A percentile compares a stretch with the other conserved stretches of the same genome.
Conservation (phyloP, 2,797 vertebrate genomes). For the Anomalospiza imberbis region DNA sequence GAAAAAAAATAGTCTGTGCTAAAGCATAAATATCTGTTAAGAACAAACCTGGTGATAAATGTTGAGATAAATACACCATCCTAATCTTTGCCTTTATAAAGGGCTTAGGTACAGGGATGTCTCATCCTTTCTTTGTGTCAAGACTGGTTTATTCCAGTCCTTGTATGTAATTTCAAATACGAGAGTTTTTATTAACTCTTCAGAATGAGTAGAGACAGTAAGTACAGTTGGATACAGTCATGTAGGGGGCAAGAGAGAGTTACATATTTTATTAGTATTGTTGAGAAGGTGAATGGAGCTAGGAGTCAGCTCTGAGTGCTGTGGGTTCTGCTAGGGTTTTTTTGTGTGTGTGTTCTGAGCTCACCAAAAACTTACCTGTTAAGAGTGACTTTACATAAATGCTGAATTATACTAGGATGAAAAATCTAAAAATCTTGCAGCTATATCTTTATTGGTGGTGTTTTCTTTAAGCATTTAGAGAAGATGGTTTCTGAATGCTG, state of each 20-base stretch:
- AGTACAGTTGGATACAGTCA: background rate
- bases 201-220: background rate
- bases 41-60: background rate
- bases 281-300: background rate
- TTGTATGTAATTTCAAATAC: background rate
- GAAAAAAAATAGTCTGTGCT: background rate
- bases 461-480: background rate
- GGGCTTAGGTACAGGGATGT: accelerated
- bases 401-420: background rate
- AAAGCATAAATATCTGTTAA: background rate
- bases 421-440: background rate
- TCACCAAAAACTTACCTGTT: background rate
- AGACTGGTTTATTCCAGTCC: background rate
- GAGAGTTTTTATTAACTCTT: background rate
- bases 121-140: background rate
- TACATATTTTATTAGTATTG: accelerated
- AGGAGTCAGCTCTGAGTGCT: background rate
- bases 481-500: background rate
- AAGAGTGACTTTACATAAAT: background rate
- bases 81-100: background rate
- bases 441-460: background rate
- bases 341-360: background rate
- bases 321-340: accelerated
- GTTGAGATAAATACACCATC: background rate
- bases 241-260: background rate